Conservation (phyloP, 1,140 invertebrate species). For the Sipha flava region DNA sequence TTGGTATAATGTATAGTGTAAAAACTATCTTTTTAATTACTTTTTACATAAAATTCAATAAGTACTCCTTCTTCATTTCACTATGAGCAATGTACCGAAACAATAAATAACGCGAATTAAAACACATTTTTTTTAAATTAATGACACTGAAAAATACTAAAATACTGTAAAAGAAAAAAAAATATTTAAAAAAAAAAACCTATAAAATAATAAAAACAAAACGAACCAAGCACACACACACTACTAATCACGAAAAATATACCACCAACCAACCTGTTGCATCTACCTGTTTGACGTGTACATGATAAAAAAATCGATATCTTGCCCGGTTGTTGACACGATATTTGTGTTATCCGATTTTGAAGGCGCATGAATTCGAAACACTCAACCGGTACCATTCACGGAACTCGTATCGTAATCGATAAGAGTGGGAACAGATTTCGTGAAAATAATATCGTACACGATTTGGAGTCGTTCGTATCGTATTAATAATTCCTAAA, state of each 20-base stretch:
- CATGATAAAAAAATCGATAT: conserved; percentile 28
- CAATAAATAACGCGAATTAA: background rate
- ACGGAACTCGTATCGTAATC: no score
- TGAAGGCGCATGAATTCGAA: background rate
- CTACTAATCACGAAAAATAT: background rate
- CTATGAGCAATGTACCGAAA: background rate
- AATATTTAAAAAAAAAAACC: background rate
- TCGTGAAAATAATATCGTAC: no score
- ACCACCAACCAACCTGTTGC: background rate
- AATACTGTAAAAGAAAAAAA: background rate
- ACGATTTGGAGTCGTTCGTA: no score
- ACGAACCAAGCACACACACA: background rate
- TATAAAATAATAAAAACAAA: background rate
- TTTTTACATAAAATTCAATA: background rate
- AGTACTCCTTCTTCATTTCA: conserved; percentile 9
- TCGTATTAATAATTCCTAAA: no score
- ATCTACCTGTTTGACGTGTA: conserved; percentile 28
- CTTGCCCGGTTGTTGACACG: background rate
- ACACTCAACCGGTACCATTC: background rate
- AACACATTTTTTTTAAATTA: background rate
- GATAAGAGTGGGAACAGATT: no score
- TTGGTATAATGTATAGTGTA: no score
- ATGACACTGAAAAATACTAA: background rate
- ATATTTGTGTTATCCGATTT: background rate
- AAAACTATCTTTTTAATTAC: no score